phyloP scores from a whole-genome alignment of 1,140 invertebrate genomes.

The Holotrichia oblita region DNA sequence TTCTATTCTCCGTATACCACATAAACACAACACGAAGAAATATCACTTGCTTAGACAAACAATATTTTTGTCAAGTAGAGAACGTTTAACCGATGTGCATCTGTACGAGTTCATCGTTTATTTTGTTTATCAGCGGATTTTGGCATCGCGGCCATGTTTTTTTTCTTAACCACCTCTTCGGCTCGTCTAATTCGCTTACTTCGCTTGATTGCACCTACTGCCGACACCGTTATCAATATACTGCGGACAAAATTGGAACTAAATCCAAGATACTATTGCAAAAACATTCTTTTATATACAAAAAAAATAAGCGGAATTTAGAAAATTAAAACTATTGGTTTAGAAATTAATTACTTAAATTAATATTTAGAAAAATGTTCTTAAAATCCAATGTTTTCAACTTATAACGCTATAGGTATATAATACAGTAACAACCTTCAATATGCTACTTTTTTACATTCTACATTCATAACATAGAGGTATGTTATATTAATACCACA shows the following conservation, averaged over 20 bases:
- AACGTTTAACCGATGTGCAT: background rate
- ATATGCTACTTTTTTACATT: too few species aligned
- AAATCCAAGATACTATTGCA: background rate
- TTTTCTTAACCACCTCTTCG: conserved; percentile 40
- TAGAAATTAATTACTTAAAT: too few species aligned
- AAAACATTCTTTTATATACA: too few species aligned
- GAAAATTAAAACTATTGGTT: too few species aligned
- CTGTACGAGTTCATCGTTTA: conserved; percentile 36
- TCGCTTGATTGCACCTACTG: conserved; percentile 21
- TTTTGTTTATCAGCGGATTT: conserved; percentile 42
- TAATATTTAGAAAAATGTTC: too few species aligned
- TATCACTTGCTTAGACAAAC: conserved; percentile 3
- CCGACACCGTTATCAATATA: conserved; percentile 38
- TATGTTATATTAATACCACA: too few species aligned
- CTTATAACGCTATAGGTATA: too few species aligned
- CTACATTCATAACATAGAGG: too few species aligned
- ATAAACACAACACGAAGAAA: background rate
- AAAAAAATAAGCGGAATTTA: too few species aligned
- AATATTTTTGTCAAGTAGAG: background rate
- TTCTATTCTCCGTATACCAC: background rate
- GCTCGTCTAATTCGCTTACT: conserved; percentile 26
- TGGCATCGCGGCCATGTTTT: conserved; percentile 39
- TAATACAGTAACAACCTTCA: too few species aligned
- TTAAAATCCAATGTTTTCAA: too few species aligned
- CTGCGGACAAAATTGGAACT: conserved; percentile 32